Evolutionary conservation across 1,140 invertebrate species (phyloP).

Genomic region (Drosophila littoralis): DNA sequence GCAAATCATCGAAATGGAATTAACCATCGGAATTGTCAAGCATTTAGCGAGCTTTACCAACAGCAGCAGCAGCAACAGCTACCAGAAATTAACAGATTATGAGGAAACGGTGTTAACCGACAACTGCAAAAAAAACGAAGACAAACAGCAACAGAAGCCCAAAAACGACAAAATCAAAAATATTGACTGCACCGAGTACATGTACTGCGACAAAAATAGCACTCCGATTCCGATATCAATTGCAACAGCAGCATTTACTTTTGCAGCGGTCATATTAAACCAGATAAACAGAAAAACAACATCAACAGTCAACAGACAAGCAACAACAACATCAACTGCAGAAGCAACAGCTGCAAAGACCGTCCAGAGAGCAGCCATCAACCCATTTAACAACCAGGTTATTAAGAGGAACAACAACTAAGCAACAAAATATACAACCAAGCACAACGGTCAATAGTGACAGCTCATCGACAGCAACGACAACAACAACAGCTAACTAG

Average conservation of each 20-base stretch:
- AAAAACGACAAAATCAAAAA: slow-evolving; percentile 5
- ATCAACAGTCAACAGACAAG: slow-evolving; percentile 6
- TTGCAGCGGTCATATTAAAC: not conserved
- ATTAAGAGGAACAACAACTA: slow-evolving; percentile 15
- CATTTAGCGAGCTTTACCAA: slow-evolving; percentile 59
- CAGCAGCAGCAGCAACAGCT: slow-evolving; percentile 44
- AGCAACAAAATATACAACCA: slow-evolving; percentile 1
- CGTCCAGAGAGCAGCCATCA: slow-evolving; percentile 42
- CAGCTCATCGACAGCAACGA: not conserved
- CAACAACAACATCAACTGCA: slow-evolving; percentile 5
- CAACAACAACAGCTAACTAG: not conserved
- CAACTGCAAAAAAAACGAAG: slow-evolving; percentile 27
- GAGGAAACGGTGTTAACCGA: slow-evolving; percentile 5
- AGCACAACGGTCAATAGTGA: not conserved
- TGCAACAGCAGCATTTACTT: not conserved
- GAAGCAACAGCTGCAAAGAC: slow-evolving; percentile 21
- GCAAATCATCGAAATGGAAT: slow-evolving; percentile 78
- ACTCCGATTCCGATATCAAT: slow-evolving; percentile 9
- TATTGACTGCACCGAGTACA: not conserved
- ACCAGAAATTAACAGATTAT: slow-evolving; percentile 9
- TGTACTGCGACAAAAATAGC: slow-evolving; percentile 10
- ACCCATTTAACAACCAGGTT: slow-evolving; percentile 18
- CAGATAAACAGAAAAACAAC: not conserved
- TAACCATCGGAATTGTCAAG: slow-evolving; percentile 63
- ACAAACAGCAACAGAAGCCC: slow-evolving; percentile 12